Conservation (phyloP, 2,888 invertebrate species). For the Apamea sordens region DNA sequence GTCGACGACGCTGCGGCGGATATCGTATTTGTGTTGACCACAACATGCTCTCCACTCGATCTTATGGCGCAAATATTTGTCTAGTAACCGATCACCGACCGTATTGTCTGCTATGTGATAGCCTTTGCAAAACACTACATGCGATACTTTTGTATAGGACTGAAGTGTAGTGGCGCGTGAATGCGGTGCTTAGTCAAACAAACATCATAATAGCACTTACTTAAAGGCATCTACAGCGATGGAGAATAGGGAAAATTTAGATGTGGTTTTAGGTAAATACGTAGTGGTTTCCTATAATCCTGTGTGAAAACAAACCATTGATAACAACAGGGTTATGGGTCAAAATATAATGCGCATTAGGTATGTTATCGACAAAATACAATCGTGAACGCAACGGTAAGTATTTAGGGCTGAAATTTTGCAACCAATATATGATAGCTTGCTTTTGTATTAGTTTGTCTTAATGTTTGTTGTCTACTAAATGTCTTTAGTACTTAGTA, state of each 20-base stretch:
- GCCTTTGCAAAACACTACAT: slow-evolving; percentile 79
- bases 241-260: slow-evolving; percentile 9
- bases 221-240: slow-evolving; percentile 1
- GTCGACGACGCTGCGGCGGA: slow-evolving; percentile 64
- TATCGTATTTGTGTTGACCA: slow-evolving; percentile 82
- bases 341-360: slow-evolving; percentile 8
- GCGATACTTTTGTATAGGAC: slow-evolving; percentile 70
- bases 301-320: neutral
- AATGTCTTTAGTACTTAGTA: neutral
- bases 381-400: slow-evolving; percentile 28
- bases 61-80: slow-evolving; percentile 84
- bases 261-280: slow-evolving; percentile 37
- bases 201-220: slow-evolving; percentile 48
- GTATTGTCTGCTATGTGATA: slow-evolving; percentile 83
- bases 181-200: slow-evolving; percentile 38
- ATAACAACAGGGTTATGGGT: slow-evolving; percentile 24
- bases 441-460: slow-evolving; percentile 4
- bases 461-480: neutral
- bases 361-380: slow-evolving; percentile 21
- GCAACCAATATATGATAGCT: slow-evolving; percentile 4
- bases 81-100: slow-evolving; percentile 81
- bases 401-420: slow-evolving; percentile 29
- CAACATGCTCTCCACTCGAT: slow-evolving; percentile 76
- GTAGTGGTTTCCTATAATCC: slow-evolving; percentile 22
- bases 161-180: slow-evolving; percentile 39